Percentiles rank a stretch among this genome's conserved stretches.
phyloP scores from a whole-genome alignment of 2,113 vertebrate species.

The Aleadryas rufinucha region DNA sequence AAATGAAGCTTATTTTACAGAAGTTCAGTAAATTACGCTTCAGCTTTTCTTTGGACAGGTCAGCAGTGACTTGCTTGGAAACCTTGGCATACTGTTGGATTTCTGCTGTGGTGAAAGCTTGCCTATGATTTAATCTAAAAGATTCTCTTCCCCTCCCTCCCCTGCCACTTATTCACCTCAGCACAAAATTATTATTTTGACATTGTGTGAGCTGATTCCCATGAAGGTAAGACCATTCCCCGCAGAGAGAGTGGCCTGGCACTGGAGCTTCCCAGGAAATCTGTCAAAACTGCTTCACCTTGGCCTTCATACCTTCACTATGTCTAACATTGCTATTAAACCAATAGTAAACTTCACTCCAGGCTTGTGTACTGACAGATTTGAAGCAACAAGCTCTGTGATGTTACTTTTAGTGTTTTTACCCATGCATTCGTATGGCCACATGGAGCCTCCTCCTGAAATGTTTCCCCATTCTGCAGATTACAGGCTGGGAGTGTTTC shows the following conservation, averaged over 20 bases:
- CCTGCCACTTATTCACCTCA: neutral
- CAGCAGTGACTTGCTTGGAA: neutral
- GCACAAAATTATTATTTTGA: neutral
- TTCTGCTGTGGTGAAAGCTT: neutral
- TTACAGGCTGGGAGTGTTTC: neutral
- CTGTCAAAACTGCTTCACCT: neutral
- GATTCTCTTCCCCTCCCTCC: neutral
- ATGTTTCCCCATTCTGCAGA: neutral
- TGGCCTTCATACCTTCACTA: neutral
- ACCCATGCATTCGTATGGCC: neutral
- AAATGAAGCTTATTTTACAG: neutral
- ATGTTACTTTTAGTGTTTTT: neutral
- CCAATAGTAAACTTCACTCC: neutral
- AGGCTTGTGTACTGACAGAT: neutral
- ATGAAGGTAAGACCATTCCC: neutral
- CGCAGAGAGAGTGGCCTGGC: neutral
- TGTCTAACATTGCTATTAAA: neutral
- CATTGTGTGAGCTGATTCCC: neutral
- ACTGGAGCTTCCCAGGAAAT: neutral
- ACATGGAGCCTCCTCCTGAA: neutral
- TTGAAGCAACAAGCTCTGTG: neutral
- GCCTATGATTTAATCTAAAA: neutral
- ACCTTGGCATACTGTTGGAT: neutral
- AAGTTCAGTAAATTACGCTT: neutral
- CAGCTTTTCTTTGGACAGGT: neutral